phyloP scores from a whole-genome alignment of 2,113 vertebrate genomes.

The Bambusicola thoracicus region DNA sequence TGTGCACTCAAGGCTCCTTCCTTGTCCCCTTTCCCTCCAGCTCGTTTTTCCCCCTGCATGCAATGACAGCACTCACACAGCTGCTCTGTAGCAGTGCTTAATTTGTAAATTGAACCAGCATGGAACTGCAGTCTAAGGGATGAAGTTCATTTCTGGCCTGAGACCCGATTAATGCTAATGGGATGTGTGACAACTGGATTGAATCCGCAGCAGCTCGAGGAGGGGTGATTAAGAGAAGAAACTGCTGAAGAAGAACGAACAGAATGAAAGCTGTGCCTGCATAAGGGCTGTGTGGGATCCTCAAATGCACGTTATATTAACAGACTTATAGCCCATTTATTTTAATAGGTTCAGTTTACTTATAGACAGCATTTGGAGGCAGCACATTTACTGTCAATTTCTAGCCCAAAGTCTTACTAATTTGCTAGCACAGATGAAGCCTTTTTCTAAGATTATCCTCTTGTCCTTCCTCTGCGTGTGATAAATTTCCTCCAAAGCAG shows the following conservation, averaged over 20 bases:
- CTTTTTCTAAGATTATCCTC: neutral
- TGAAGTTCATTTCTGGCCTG: neutral
- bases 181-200: neutral
- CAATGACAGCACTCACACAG: fast-evolving
- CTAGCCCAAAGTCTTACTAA: neutral
- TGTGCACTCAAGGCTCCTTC: neutral
- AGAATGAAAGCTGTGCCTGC: neutral
- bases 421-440: neutral
- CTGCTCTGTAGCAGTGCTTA: neutral
- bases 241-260: neutral
- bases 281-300: neutral
- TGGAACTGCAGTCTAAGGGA: fast-evolving
- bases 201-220: neutral
- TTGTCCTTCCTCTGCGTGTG: neutral
- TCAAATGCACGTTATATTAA: neutral
- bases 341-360: neutral
- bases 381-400: neutral
- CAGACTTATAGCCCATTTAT: neutral
- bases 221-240: neutral
- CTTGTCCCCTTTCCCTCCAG: fast-evolving
- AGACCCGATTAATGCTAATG: neutral
- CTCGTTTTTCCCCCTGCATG: fast-evolving
- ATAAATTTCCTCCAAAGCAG: neutral
- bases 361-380: neutral
- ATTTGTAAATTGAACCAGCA: neutral